Evolutionary conservation across 2,113 vertebrate species (phyloP), one percentile per base, ranked within the genome.

Genomic region (Cephalopterus ornatus): DNA sequence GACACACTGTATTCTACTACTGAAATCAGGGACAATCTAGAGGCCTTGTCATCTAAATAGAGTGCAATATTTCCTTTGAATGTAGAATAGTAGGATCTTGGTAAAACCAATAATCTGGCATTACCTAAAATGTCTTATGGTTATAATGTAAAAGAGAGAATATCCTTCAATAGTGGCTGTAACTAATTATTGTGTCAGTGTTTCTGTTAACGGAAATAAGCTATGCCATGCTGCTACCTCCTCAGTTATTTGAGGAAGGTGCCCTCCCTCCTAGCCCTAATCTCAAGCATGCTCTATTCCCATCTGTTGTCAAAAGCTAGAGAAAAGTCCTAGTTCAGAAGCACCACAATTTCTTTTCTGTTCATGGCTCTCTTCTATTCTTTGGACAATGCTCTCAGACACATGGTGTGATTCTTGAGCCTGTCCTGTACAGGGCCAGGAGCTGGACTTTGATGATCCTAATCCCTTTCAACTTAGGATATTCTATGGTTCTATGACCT

Each of bases 361-460:
- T 56, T 50, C 1, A 1, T 28, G 7, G 19, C 32, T 19, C 19
- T 39, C 46, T 35, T 28, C 63, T 77, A 15, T 56, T 47, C 28
- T 2, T 14, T 27, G 33, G 28, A 12, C 55, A 46, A 4, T 0
- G 0, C 63, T 46, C 12, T n/a, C 12, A 20, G 39, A 39, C 18
- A 5, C 65, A 6, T 7, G 39, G 5, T 30, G 47, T 24, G 66
- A 14, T 24, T 41, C n/a, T 46, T 24, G 32, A 66, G 32, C 63
- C 41, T 23, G 63, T 66, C 63, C 63, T 66, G 63, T 16, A 32
- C 42, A 46, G 42, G 21, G 18, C 62, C 62, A 30, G 41, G 42
- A 46, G 14, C 12, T 33, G 42, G 63, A 24, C 42, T 66, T n/a
- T 46, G 63, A 62, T 39, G 59, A 46, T 66, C 30, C 30, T 32